Percentiles rank a stretch among this genome's conserved stretches.
These are phyloP conservation scores for Cataglyphis rosenhaueri DNA, from an alignment of 2,888 invertebrate species.

Conservation along the genomic window DNA sequence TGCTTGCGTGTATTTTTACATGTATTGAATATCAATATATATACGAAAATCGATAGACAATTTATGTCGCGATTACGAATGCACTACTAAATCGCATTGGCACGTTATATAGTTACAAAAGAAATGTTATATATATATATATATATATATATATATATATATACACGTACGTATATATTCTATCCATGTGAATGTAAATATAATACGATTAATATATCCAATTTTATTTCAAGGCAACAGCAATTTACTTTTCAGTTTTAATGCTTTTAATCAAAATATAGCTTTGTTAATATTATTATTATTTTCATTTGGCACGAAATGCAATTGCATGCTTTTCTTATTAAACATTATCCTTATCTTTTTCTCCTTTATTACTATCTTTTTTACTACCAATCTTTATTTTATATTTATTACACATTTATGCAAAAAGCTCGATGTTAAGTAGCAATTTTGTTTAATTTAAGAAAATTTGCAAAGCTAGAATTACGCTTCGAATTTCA, in stretches of 20 bases:
- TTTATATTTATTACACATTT: constrained; percentile 1
- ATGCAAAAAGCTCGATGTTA: neutral
- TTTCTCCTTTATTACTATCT: neutral
- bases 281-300: constrained; percentile 53
- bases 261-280: constrained; percentile 54
- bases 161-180: neutral
- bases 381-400: neutral
- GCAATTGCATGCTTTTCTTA: constrained; percentile 70
- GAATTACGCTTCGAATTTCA: neutral
- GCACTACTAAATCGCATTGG: neutral
- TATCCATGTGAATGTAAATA: neutral
- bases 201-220: constrained; percentile 26
- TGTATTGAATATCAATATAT: constrained; percentile 7
- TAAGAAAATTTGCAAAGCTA: constrained; percentile 6
- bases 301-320: constrained; percentile 75
- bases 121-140: neutral
- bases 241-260: constrained; percentile 82
- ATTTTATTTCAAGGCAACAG: constrained; percentile 72
- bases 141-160: neutral
- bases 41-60: neutral
- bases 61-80: neutral
- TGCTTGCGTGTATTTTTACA: constrained; percentile 34
- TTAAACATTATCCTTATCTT: constrained; percentile 37
- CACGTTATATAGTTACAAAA: neutral
- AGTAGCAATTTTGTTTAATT: neutral